Conservation (phyloP, 2,888 invertebrate genomes). For the Lasiommata megera region DNA sequence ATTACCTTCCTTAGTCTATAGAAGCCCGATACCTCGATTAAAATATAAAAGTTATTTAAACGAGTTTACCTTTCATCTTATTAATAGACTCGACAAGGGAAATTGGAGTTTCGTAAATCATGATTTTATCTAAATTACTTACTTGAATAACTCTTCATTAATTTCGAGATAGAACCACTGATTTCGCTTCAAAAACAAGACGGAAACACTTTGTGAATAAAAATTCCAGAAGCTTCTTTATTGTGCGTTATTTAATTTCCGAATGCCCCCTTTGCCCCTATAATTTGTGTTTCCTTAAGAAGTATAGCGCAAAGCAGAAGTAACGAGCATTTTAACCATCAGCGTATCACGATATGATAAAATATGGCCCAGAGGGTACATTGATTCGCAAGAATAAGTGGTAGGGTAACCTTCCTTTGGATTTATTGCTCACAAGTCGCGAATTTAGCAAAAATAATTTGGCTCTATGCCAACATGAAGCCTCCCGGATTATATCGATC, state of each 20-base stretch:
- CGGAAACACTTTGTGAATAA: not conserved
- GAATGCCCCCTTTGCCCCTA: not conserved
- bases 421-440: conserved; percentile 54
- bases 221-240: not conserved
- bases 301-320: conserved; percentile 15
- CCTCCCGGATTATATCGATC: conserved; percentile 24
- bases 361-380: conserved; percentile 29
- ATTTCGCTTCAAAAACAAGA: not conserved
- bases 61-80: not conserved
- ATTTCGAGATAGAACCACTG: too few species aligned
- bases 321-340: conserved; percentile 26
- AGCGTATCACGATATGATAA: conserved; percentile 24
- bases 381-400: conserved; percentile 30
- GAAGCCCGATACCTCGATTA: not conserved
- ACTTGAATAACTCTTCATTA: not conserved
- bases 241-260: not conserved
- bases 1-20: not conserved
- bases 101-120: not conserved
- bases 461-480: conserved; percentile 48
- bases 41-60: not conserved
- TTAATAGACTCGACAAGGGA: not conserved
- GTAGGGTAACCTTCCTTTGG: conserved; percentile 47
- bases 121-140: not conserved
- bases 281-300: conserved; percentile 14
- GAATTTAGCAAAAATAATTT: conserved; percentile 66